phyloP scores from a whole-genome alignment of 1,140 invertebrate genomes.

The Oryzaephilus surinamensis region DNA sequence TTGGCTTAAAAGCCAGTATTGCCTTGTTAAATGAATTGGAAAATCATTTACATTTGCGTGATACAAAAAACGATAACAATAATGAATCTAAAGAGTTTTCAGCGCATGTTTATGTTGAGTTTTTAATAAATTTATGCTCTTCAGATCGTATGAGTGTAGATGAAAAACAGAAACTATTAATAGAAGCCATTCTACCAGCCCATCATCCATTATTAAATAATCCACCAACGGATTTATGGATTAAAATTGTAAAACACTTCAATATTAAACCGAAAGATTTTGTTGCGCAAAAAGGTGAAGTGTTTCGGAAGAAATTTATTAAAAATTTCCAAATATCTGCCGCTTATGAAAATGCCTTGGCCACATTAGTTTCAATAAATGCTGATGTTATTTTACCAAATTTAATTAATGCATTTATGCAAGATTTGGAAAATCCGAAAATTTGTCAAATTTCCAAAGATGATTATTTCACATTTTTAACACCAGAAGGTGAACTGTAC shows the following conservation, averaged over 20 bases:
- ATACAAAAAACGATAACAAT: slow-evolving; percentile 10
- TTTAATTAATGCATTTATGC: slow-evolving; percentile 40
- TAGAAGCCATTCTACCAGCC: slow-evolving; percentile 51
- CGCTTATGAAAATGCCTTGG: slow-evolving; percentile 47
- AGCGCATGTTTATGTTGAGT: slow-evolving; percentile 32
- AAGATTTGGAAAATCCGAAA: slow-evolving; percentile 52
- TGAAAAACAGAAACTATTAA: slow-evolving; percentile 43
- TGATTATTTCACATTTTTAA: slow-evolving; percentile 83
- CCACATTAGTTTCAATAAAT: slow-evolving; percentile 51
- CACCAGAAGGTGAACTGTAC: slow-evolving; percentile 81
- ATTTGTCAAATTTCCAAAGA: slow-evolving; percentile 68
- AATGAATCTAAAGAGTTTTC: slow-evolving; percentile 13
- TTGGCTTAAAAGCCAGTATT: too few relatives aligned
- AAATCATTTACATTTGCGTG: slow-evolving; percentile 42
- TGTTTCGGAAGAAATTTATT: neutral
- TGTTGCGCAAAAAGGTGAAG: slow-evolving; percentile 38
- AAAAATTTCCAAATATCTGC: neutral
- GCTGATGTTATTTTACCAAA: slow-evolving; percentile 52
- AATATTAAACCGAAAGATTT: slow-evolving; percentile 45
- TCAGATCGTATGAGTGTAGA: slow-evolving; percentile 37
- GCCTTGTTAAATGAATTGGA: slow-evolving; percentile 50
- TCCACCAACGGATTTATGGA: slow-evolving; percentile 46
- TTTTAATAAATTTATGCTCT: slow-evolving; percentile 42
- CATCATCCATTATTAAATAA: slow-evolving; percentile 56
- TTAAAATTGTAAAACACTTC: slow-evolving; percentile 47